phyloP scores from a whole-genome alignment of 2,797 vertebrate genomes.

The Tragelaphus eurycerus region DNA sequence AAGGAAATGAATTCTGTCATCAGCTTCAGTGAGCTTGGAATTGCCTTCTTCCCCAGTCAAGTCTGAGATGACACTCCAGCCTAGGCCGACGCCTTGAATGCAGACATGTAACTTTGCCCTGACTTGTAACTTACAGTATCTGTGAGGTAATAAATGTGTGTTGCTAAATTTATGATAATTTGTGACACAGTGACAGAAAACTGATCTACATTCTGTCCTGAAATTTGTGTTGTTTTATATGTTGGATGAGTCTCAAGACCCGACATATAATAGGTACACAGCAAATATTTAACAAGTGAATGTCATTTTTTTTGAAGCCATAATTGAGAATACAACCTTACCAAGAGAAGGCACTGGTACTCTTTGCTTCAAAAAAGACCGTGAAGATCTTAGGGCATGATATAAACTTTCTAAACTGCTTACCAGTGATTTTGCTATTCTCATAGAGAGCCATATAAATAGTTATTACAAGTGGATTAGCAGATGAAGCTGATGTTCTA shows the following conservation, averaged over 20 bases:
- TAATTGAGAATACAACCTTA: not conserved
- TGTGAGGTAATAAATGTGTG: not conserved
- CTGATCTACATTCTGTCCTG: not conserved
- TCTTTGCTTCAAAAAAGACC: not conserved
- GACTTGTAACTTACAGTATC: not conserved
- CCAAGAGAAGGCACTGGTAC: not conserved
- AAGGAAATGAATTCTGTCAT: not conserved
- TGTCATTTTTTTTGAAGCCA: not conserved
- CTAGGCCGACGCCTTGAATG: not conserved
- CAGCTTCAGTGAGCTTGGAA: not conserved
- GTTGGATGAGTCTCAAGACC: not conserved
- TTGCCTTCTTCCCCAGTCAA: not conserved
- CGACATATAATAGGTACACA: not conserved
- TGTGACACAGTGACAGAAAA: not conserved
- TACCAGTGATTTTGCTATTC: not conserved
- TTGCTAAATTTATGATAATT: not conserved
- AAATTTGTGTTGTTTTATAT: not conserved
- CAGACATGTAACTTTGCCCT: not conserved
- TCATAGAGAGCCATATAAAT: not conserved
- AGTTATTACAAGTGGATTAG: not conserved
- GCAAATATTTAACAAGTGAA: not conserved
- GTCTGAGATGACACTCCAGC: not conserved
- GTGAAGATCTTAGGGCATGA: not conserved
- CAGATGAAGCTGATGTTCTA: not conserved
- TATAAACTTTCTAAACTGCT: not conserved